phyloP scores from a whole-genome alignment of 2,888 invertebrate species.

The Drosophila barbarae region DNA sequence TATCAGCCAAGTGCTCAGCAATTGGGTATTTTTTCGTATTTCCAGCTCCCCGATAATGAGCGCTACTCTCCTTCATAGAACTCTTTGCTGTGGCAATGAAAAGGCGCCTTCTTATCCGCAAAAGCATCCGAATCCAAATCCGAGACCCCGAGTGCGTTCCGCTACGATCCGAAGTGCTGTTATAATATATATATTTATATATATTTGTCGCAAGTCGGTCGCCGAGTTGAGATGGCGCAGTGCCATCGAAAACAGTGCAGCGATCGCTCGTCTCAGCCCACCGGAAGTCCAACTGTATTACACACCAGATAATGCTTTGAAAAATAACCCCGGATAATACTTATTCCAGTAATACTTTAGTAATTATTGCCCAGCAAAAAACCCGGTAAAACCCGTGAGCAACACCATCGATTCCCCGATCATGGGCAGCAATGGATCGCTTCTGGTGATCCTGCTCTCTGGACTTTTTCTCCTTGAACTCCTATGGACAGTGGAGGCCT shows the following conservation, averaged over 20 bases:
- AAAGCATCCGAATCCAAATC: slow-evolving; percentile 42
- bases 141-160: slow-evolving; percentile 16
- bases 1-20: slow-evolving; percentile 28
- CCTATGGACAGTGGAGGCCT: slow-evolving; percentile 14
- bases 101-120: slow-evolving; percentile 63
- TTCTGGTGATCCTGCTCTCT: slow-evolving; percentile 31
- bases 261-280: slow-evolving; percentile 33
- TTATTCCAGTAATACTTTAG: neutral
- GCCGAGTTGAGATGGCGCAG: slow-evolving; percentile 46
- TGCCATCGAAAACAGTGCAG: slow-evolving; percentile 47
- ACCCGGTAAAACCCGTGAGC: neutral
- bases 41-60: slow-evolving; percentile 36
- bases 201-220: slow-evolving; percentile 31
- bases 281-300: slow-evolving; percentile 26
- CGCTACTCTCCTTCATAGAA: slow-evolving; percentile 26
- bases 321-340: neutral
- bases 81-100: slow-evolving; percentile 27
- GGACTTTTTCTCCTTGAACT: slow-evolving; percentile 32
- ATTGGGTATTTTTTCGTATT: slow-evolving; percentile 13
- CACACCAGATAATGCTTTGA: neutral
- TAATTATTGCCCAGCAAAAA: neutral
- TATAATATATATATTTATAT: slow-evolving; percentile 7
- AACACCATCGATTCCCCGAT: neutral
- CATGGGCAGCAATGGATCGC: slow-evolving; percentile 31
- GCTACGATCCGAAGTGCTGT: slow-evolving; percentile 21